Evolutionary conservation across 2,888 invertebrate species (phyloP), one percentile per base, ranked within the genome.

Genomic region (Pristionchus maxplancki): DNA sequence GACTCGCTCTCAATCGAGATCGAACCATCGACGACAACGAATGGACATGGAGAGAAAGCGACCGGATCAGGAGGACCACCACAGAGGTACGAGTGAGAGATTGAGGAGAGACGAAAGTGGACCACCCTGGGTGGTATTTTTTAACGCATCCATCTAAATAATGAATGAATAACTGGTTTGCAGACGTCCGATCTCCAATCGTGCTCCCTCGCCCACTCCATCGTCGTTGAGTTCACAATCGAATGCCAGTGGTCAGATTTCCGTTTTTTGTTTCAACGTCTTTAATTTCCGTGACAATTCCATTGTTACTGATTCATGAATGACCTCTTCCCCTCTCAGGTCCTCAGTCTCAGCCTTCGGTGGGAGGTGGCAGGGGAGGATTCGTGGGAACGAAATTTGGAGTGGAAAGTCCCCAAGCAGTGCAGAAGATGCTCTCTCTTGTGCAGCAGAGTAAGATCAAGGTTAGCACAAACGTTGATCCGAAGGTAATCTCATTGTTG

Each of bases 391-490:
- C 94, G 96, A 92, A 92, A 62, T 92, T 92, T 82, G 97, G 98
- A 91, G 97, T 98, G 67, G 98, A 98, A 67, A 98, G 98, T 24
- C 99, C 99, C 34, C 98, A 98, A 95, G 98, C 98, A 15, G 98
- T 99, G 31, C 96, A 98, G 93, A 99, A 99, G 95, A 96, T 99
- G 95, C 96, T 99, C 92, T 97, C 98, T 13, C 96, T 99, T 44
- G 95, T 94, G 50, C 93, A 93, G 83, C 91, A 92, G 87, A 93
- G 92, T 24, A 90, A 93, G 37, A 89, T 89, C 28, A 90, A 90
- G 82, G 83, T 78, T 67, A 78, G 74, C 5, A 6, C 3, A 9
- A 40, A 5, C 31, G 67, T 9, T 67, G 20, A n/a, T 67, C 15
- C 9, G 17, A 67, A 34, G 8, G 5, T 28, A 64, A 28, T 11